Evolutionary conservation across 2,888 invertebrate genomes (phyloP), one percentile per base, ranked within the genome.

Genomic region (Pycnomerus fuliginosus): DNA sequence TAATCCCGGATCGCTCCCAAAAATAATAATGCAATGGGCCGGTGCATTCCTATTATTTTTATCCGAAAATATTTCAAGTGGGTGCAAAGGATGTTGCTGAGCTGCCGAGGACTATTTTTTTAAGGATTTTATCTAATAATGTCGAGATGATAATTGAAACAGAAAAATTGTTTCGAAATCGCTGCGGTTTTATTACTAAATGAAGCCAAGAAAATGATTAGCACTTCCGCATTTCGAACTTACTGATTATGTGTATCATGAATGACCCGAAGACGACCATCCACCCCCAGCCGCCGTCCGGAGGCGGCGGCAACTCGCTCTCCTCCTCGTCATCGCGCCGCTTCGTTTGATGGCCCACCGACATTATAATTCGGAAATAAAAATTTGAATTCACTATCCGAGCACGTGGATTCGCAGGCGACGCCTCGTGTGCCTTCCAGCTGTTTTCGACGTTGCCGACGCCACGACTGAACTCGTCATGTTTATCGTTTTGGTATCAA

Each of bases 221-320:
- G n/a, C n/a, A n/a, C n/a, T n/a, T n/a, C n/a, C n/a, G n/a, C n/a
- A n/a, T n/a, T n/a, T n/a, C 35, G 30, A 73, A 88, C 90, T 90
- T 72, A 91, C 91, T 90, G 74, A 91, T 82, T 58, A 92, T 83
- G 75, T 98, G 97, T 61, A 98, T 91, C 86, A 96, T 87, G 74
- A 98, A 97, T 3, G 95, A 95, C 14, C 89, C 93, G 66, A 93
- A 87, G 39, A 94, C 94, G 35, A 95, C 90, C 73, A 88, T 79
- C 92, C 93, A 94, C 0, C 95, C 95, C 94, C 94, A 95, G 7
- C 94, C 95, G 1, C 94, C 93, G 66, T 94, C 94, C 0, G 90
- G 91, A 11, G 89, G 87, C 47, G 82, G 72, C 3, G 79, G 75
- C 38, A 61, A 52, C 44, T 64, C 59, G 27, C 54, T 55, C 25